Evolutionary conservation across 1,140 invertebrate genomes (phyloP), one percentile per base, ranked within the genome.

Genomic region (Drosophila pectinifera): DNA sequence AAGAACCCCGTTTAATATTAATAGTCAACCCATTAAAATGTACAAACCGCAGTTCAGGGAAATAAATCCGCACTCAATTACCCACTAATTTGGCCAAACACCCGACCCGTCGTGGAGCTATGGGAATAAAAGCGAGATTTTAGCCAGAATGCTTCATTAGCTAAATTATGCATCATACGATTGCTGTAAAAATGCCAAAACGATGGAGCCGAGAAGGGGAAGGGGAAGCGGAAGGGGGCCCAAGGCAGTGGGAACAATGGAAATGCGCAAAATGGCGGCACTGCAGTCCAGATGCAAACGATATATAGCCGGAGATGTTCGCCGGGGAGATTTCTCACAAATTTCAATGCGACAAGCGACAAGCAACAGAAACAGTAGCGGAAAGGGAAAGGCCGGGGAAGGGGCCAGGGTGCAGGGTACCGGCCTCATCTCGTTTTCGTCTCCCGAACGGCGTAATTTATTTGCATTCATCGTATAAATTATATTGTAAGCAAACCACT

Each of bases 401-500:
- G n/a, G n/a, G 22, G 22, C 26, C 26, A 26, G 26, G 26, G 26
- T 6, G 6, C 26, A 28, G 46, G 51, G 72, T 51, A 22, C 55
- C 6, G 39, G 55, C 41, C 55, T 78, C 57, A 45, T 70, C 51
- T 78, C 42, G 43, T 58, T 34, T 31, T 46, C 55, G 46, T 70
- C 45, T 59, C 56, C 11, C 69, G 80, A 69, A 59, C 80, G 65
- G 80, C 83, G 85, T 90, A 90, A 90, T 90, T 90, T 90, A 90
- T 90, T 88, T 90, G 86, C 86, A 91, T 90, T 90, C 88, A 82
- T 89, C 78, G 81, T 90, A 91, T 90, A 90, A 90, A 90, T 90
- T 90, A 90, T 90, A 90, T 90, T 90, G 86, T 90, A 90, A 90
- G 88, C 86, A 90, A 90, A 89, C 86, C 86, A 81, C 86, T 90